Base-by-base conservation (phyloP, 2,888 invertebrate species). In the Cosmorhoe ocellata region DNA sequence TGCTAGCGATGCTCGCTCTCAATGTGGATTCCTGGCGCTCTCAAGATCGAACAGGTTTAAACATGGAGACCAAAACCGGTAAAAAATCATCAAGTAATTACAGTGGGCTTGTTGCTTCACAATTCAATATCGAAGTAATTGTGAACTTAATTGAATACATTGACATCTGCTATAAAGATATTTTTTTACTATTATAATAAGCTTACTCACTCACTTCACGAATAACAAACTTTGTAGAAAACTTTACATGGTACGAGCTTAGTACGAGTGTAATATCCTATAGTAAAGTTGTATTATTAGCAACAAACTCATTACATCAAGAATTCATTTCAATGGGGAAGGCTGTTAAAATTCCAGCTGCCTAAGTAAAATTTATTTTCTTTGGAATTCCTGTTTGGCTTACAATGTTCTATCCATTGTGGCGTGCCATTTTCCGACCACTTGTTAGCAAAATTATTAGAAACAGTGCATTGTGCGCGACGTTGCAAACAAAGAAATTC, bases 31-130 rank as follows among this genome's bases (percentile, higher is more conserved):
- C 84, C 81, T 83, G 75, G 77, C 79, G 80, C 77, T 79, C 79
- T 81, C 73, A 72, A 77, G 68, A 67, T 68, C 75, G 78, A 88
- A 88, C 88, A 80, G 89, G 89, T 88, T 88, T 76, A 65, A 77
- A 81, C 76, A 75, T 76, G 79, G 74, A 77, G 76, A 76, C 80
- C 79, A 67, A 79, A 84, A 83, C 83, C 81, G 81, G 82, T 83
- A 84, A 87, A 85, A 88, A 87, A 24, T 84, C 78, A 83, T 84
- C 83, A 74, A 74, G 76, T 81, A 86, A 88, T 88, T 87, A 88
- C 79, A 66, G 79, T 76, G 75, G 79, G 73, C 77, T 81, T 79
- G 73, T 78, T 75, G 76, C 71, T 74, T 79, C 70, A 76, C 76
- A 79, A 78, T 80, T 69, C 69, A 70, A 73, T 67, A 71, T 65